phyloP scores from a whole-genome alignment of 2,113 vertebrate species.

The Engystomops pustulosus region DNA sequence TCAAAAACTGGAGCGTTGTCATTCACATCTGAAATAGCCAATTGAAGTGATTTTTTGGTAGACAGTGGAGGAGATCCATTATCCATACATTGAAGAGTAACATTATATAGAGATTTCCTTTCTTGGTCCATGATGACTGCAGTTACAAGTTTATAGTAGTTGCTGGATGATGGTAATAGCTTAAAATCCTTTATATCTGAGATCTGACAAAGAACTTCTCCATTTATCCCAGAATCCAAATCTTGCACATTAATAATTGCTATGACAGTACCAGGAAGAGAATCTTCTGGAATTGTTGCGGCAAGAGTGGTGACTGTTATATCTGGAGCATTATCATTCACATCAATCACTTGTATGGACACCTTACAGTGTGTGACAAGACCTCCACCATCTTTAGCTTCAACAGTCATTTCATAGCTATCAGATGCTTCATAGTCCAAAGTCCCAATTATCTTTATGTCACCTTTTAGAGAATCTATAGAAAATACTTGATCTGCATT shows the following conservation, averaged over 20 bases:
- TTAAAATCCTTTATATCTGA: conserved; percentile 42
- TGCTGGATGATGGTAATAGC: too few relatives aligned
- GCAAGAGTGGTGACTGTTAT: conserved; percentile 31
- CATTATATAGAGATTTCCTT: too few relatives aligned
- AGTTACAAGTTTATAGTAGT: too few relatives aligned
- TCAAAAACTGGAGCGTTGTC: too few relatives aligned
- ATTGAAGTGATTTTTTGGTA: too few relatives aligned
- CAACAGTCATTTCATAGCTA: conserved; percentile 68
- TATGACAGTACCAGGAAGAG: conserved; percentile 70
- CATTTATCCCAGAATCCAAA: conserved; percentile 76
- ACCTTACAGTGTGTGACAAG: conserved; percentile 73
- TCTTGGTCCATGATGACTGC: too few relatives aligned
- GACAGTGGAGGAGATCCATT: too few relatives aligned
- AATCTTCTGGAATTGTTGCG: conserved; percentile 73
- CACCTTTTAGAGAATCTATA: conserved; percentile 66
- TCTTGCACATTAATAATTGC: conserved; percentile 73
- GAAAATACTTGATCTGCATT: conserved; percentile 63
- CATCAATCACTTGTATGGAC: conserved; percentile 61
- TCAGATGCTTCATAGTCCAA: conserved; percentile 78
- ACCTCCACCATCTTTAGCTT: conserved; percentile 66
- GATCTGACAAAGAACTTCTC: conserved; percentile 72
- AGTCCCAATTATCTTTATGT: conserved; percentile 73
- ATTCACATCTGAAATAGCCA: too few relatives aligned
- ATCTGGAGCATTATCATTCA: conserved; percentile 64
- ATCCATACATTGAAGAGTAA: too few relatives aligned